These are phyloP conservation scores for Vesta saturnalis DNA, from an alignment of 2,888 invertebrate genomes.

Conservation along the genomic window DNA sequence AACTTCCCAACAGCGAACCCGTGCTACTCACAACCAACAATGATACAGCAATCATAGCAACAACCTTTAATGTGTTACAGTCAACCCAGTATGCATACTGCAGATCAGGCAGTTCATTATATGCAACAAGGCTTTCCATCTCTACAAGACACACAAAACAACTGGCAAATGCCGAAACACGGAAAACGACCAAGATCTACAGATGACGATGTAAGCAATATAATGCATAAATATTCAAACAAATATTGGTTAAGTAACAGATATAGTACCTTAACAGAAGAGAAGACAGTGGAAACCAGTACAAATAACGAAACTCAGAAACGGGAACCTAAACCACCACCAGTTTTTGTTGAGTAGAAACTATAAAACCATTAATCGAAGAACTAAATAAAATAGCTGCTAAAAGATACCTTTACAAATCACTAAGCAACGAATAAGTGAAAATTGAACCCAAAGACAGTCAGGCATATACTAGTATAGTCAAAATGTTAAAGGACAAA, in stretches of 20 bases:
- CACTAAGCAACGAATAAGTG: too few species aligned
- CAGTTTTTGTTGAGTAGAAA: conserved; percentile 20
- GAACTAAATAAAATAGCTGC: too few species aligned
- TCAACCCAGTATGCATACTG: conserved; percentile 1
- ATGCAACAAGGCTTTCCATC: conserved; percentile 13
- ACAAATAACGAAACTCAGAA: too few species aligned
- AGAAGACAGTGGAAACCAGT: conserved; percentile 13
- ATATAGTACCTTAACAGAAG: conserved; percentile 10
- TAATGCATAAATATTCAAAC: conserved; percentile 7
- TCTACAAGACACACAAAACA: too few species aligned
- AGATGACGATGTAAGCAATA: too few species aligned
- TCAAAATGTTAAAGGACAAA: not conserved
- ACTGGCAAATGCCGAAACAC: not conserved
- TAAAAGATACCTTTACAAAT: too few species aligned
- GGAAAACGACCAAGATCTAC: conserved; percentile 9
- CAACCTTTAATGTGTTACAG: not conserved
- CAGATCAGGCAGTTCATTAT: conserved; percentile 1
- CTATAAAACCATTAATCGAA: conserved; percentile 22
- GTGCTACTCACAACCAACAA: too few species aligned
- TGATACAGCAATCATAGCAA: too few species aligned
- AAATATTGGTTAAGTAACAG: too few species aligned
- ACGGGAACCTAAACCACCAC: not conserved
- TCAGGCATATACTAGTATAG: not conserved
- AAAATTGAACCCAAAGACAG: too few species aligned
- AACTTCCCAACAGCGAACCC: too few species aligned